Evolutionary conservation across 1,140 invertebrate species (phyloP).

Genomic region (Euura saliciscinereae): DNA sequence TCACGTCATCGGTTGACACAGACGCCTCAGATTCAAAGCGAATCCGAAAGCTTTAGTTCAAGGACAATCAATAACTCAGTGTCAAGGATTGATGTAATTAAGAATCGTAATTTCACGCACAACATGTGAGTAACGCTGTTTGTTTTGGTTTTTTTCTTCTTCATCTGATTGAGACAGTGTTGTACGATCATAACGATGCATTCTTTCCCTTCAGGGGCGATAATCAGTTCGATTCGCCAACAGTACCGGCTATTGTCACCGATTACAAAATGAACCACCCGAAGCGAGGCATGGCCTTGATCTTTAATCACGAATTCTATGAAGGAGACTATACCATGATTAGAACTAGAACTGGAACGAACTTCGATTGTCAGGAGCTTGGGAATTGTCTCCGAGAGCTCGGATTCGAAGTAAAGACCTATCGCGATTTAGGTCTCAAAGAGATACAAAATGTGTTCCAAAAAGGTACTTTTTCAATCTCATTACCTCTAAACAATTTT

Average conservation of each 20-base stretch:
- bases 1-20: too few species aligned
- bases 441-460: conserved; percentile 72
- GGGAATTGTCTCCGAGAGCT: conserved; percentile 67
- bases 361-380: conserved; percentile 75
- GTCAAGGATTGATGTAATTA: too few species aligned
- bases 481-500: background rate
- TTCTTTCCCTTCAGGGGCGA: too few species aligned
- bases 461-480: conserved; percentile 54
- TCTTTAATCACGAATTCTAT: conserved; percentile 90
- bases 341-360: conserved; percentile 70
- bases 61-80: too few species aligned
- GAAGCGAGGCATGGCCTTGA: conserved; percentile 80
- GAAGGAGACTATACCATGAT: conserved; percentile 65
- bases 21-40: too few species aligned
- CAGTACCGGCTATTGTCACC: conserved; percentile 69
- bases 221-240: conserved; percentile 37
- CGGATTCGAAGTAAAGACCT: conserved; percentile 78
- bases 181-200: too few species aligned
- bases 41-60: too few species aligned
- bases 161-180: too few species aligned
- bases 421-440: conserved; percentile 66
- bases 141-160: too few species aligned
- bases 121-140: too few species aligned
- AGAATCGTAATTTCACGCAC: too few species aligned
- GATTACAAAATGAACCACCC: conserved; percentile 89